Conservation (phyloP, 2,113 vertebrate genomes). For the Actenoides hombroni region DNA sequence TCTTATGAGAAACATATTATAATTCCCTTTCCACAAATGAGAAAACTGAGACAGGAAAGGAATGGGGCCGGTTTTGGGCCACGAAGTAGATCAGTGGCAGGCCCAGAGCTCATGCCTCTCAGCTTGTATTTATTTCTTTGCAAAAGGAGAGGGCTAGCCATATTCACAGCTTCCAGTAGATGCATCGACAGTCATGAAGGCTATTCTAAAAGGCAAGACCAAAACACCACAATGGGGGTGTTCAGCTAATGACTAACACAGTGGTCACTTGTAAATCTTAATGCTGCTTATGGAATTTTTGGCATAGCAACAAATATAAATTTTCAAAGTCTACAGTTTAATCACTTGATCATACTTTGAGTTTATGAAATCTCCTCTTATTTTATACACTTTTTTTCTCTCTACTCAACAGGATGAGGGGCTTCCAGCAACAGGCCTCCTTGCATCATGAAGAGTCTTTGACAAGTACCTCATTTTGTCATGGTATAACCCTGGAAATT, state of each 20-base stretch:
- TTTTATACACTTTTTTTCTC: background rate
- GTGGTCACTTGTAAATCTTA: background rate
- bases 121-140: background rate
- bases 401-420: background rate
- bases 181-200: background rate
- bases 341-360: background rate
- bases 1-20: background rate
- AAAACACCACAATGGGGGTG: background rate
- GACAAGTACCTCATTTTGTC: background rate
- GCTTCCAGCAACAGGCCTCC: background rate
- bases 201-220: background rate
- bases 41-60: background rate
- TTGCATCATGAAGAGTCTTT: background rate
- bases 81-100: background rate
- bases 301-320: background rate
- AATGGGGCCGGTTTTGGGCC: background rate
- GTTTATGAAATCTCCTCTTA: background rate
- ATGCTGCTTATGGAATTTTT: background rate
- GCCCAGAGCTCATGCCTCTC: background rate
- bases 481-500: background rate
- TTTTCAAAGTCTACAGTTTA: background rate
- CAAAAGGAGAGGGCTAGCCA: background rate
- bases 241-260: background rate
- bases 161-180: background rate
- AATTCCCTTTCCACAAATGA: background rate